These are phyloP conservation scores for Eudyptes chrysolophus DNA, from an alignment of 2,113 vertebrate species.

Conservation along the genomic window DNA sequence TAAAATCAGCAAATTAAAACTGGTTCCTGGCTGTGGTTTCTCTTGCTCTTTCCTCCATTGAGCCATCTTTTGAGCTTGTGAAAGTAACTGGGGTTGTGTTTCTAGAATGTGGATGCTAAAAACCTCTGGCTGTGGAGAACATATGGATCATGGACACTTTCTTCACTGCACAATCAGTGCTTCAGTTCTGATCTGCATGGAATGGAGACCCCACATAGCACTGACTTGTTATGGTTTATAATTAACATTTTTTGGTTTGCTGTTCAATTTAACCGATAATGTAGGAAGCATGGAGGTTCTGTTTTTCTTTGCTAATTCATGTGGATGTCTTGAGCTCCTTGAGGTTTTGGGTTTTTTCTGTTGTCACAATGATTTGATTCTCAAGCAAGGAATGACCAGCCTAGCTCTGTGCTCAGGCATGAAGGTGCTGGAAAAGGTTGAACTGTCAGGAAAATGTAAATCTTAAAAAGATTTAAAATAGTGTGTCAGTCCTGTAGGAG, in stretches of 20 bases:
- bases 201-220: not conserved
- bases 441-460: not conserved
- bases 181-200: not conserved
- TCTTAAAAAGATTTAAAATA: not conserved
- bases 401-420: not conserved
- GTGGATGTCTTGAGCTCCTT: not conserved
- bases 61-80: not conserved
- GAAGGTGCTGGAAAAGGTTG: not conserved
- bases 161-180: not conserved
- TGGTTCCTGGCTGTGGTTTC: not conserved
- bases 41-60: not conserved
- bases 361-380: not conserved
- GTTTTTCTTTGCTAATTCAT: not conserved
- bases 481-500: not conserved
- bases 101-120: not conserved
- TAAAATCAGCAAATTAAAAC: not conserved
- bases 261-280: not conserved
- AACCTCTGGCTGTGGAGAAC: not conserved
- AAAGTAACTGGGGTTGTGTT: not conserved
- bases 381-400: not conserved
- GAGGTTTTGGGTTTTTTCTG: accelerated
- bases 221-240: not conserved
- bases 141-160: not conserved
- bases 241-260: not conserved
- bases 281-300: not conserved